Evolutionary conservation across 23 tunicate species (phyloP), one percentile per base, ranked within the genome.

Genomic region (Styela plicata): DNA sequence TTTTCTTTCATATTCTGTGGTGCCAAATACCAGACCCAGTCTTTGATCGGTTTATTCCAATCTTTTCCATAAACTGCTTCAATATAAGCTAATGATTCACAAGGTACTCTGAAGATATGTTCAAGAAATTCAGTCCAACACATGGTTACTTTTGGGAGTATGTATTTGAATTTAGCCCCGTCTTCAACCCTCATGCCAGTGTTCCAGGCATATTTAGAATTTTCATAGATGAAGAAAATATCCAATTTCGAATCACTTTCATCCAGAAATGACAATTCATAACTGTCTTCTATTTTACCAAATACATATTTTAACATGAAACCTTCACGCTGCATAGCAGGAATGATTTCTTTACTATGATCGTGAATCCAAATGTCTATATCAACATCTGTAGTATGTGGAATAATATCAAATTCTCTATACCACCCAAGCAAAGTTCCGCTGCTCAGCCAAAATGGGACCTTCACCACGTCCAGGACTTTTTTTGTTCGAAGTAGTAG

Each of bases 41-140:
- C n/a, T n/a, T n/a, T n/a, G n/a, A n/a, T n/a, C n/a, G n/a, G n/a
- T n/a, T n/a, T n/a, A n/a, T n/a, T n/a, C n/a, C n/a, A n/a, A n/a
- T n/a, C n/a, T n/a, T n/a, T n/a, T n/a, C n/a, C n/a, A n/a, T n/a
- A n/a, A n/a, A n/a, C n/a, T n/a, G n/a, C n/a, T n/a, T n/a, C n/a
- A n/a, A n/a, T n/a, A n/a, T n/a, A n/a, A n/a, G n/a, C n/a, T n/a
- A n/a, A n/a, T 1, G 96, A 19, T 13, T 90, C 79, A 69, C 96
- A 90, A 7, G 96, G 96, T 33, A 85, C 80, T 57, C 87, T 68
- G 28, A 90, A 63, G 81, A 85, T 90, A n/a, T 85, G 24, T 2
- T 81, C 67, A 44, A 85, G 44, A 63, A 85, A 85, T 68, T 90
- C 96, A 10, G 96, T 85, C 96, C 96, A 90, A 34, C 96, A 90